phyloP scores from a whole-genome alignment of 2,113 vertebrate species.

The Scartelaos histophorus region DNA sequence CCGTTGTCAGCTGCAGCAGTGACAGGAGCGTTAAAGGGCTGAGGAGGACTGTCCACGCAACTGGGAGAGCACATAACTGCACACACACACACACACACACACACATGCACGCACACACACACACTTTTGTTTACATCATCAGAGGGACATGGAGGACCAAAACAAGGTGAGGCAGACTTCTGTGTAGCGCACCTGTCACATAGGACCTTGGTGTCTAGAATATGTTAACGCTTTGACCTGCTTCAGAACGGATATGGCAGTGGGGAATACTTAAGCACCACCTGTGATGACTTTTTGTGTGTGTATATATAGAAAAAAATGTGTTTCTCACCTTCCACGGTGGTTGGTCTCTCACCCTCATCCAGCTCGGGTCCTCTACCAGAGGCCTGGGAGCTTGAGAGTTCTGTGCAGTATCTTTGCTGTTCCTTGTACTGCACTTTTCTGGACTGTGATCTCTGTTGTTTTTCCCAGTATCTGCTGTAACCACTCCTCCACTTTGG shows the following conservation, averaged over 20 bases:
- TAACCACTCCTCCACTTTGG: no score
- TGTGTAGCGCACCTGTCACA: constrained; percentile 49
- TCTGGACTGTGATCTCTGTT: no score
- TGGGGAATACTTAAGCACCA: constrained; percentile 32
- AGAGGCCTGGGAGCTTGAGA: no score
- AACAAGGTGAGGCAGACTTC: constrained; percentile 56
- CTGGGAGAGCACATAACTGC: constrained; percentile 19
- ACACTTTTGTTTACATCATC: constrained; percentile 47
- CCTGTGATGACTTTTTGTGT: constrained; percentile 11
- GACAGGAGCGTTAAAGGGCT: constrained; percentile 36
- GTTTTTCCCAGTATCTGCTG: no score
- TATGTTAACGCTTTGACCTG: constrained; percentile 31
- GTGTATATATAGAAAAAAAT: no score
- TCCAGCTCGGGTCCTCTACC: no score
- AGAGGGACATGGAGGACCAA: constrained; percentile 26
- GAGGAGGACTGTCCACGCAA: constrained; percentile 31
- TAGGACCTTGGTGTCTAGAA: constrained; percentile 36
- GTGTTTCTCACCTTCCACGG: no score
- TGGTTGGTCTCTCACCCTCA: no score
- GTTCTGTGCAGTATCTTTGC: no score
- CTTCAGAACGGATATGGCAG: constrained; percentile 26
- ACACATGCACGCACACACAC: constrained; percentile 22
- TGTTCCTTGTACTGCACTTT: no score
- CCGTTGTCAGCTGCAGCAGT: constrained; percentile 37
- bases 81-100: no score